Conservation (phyloP, 2,113 vertebrate species). For the Python bivittatus region DNA sequence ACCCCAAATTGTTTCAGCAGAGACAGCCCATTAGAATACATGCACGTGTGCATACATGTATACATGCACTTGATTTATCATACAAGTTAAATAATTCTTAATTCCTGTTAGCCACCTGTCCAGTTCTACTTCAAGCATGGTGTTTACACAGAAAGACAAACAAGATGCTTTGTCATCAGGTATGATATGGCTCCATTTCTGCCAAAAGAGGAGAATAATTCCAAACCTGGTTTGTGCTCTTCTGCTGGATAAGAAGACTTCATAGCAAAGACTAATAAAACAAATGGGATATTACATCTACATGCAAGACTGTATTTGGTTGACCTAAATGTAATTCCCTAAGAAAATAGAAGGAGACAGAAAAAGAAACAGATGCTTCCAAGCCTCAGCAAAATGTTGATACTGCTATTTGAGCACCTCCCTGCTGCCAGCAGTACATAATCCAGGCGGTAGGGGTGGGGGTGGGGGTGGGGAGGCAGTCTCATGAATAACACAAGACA, state of each 20-base stretch:
- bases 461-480: neutral
- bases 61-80: rapidly evolving
- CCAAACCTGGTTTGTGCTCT: neutral
- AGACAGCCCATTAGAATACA: neutral
- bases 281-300: neutral
- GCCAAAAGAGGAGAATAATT: neutral
- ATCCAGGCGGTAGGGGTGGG: neutral
- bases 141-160: slow-evolving; percentile 64
- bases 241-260: neutral
- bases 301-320: neutral
- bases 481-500: neutral
- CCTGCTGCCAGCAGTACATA: neutral
- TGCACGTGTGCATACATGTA: too few relatives aligned
- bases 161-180: neutral
- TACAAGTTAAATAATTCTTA: rapidly evolving
- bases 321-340: neutral
- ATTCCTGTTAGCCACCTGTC: neutral
- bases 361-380: neutral
- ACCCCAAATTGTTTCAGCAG: neutral
- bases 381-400: neutral
- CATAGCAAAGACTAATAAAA: neutral
- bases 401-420: neutral
- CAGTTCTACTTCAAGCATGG: neutral
- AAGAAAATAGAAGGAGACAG: neutral
- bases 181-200: neutral